Conservation (phyloP, 2,113 vertebrate species). For the Jaculus jaculus region DNA sequence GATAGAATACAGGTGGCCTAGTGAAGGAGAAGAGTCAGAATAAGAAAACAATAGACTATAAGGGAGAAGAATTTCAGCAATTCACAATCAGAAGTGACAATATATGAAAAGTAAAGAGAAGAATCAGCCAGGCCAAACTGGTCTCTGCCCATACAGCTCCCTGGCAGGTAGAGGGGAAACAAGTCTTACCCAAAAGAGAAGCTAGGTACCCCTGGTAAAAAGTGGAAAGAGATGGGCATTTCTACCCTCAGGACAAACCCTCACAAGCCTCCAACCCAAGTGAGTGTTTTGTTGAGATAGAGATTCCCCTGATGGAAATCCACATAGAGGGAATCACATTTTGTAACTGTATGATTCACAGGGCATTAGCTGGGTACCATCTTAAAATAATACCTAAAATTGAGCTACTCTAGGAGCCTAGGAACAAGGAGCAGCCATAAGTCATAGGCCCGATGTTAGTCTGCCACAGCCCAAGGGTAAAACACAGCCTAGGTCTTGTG, state of each 20-base stretch:
- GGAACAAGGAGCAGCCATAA: not conserved
- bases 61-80: not conserved
- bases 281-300: not conserved
- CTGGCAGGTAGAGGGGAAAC: not conserved
- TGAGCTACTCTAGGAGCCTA: not conserved
- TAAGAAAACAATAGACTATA: not conserved
- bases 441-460: not conserved
- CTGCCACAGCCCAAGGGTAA: not conserved
- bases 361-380: not conserved
- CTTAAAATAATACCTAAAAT: not conserved
- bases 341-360: not conserved
- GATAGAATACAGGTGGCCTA: not conserved
- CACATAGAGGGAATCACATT: not conserved
- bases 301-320: not conserved
- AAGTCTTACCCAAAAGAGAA: not conserved
- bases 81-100: too few species aligned
- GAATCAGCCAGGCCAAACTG: too few species aligned
- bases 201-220: not conserved
- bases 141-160: not conserved
- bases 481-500: not conserved
- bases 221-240: not conserved
- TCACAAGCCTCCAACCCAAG: not conserved
- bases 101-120: not conserved
- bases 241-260: not conserved
- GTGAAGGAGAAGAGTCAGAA: not conserved